Percentiles rank a stretch among this genome's conserved stretches.
Conservation (phyloP, 2,113 vertebrate genomes). For the Mus musculus region DNA sequence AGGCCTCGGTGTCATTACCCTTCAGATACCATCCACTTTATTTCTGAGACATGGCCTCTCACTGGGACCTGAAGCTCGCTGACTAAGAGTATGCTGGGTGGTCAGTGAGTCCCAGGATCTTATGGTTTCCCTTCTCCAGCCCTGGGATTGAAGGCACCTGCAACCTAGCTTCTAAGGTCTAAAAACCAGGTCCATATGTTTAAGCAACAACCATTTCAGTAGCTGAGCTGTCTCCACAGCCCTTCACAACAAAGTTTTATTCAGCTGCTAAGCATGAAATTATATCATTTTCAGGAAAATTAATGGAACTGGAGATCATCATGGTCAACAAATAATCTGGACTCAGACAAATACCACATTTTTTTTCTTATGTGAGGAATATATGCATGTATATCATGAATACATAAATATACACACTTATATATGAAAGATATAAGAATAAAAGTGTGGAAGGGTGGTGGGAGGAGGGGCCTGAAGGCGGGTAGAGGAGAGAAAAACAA, state of each 20-base stretch:
- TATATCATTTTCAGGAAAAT: background rate
- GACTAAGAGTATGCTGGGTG: background rate
- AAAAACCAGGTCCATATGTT: background rate
- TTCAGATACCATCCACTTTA: background rate
- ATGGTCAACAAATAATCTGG: background rate
- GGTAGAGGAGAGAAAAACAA: background rate
- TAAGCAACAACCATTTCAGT: background rate
- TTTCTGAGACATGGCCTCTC: background rate
- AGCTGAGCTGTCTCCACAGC: background rate
- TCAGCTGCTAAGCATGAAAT: too few relatives aligned
- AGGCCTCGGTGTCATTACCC: background rate
- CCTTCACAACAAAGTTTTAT: background rate
- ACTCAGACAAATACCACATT: background rate
- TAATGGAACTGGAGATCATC: background rate
- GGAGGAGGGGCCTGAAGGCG: background rate
- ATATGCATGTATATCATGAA: background rate
- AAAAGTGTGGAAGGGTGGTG: background rate
- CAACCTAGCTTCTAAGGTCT: background rate
- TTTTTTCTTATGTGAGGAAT: background rate
- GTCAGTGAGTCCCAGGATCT: background rate
- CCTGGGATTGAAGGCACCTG: background rate
- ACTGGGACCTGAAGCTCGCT: background rate
- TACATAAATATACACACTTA: background rate
- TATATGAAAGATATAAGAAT: background rate
- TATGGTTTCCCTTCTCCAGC: background rate